phyloP scores from a whole-genome alignment of 23 tunicate genomes.

The Pegea sp. region DNA sequence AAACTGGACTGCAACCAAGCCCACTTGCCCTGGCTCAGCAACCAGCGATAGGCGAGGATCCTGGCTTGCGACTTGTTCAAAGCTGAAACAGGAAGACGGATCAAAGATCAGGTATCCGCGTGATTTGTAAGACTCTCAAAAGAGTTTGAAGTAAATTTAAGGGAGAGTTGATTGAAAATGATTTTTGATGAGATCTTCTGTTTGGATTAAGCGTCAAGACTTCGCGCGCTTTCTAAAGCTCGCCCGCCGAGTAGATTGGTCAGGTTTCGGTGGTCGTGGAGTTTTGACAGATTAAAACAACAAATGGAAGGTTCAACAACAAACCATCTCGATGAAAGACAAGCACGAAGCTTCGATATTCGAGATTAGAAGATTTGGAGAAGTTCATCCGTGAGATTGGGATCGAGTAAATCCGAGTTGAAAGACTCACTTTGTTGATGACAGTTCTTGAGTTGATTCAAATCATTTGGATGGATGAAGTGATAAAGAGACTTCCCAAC shows the following conservation, averaged over 20 bases:
- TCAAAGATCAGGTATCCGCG: too few relatives aligned
- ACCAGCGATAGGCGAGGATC: constrained; percentile 56
- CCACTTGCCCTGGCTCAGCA: constrained; percentile 23
- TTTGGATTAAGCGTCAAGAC: too few relatives aligned
- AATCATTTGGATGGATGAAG: constrained; percentile 35
- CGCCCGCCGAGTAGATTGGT: too few relatives aligned
- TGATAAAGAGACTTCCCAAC: constrained; percentile 34
- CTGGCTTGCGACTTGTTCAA: constrained; percentile 31
- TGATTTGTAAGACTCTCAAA: too few relatives aligned
- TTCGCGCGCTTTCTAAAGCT: too few relatives aligned
- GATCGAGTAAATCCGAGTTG: not conserved
- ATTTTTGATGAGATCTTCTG: too few relatives aligned
- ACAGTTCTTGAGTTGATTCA: constrained; percentile 19
- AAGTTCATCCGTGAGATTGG: not conserved
- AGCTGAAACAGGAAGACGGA: constrained; percentile 4
- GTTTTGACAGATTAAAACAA: too few relatives aligned
- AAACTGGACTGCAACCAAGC: constrained; percentile 50
- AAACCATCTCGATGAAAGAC: too few relatives aligned
- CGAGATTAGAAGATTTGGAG: not conserved
- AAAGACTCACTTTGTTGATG: constrained; percentile 34
- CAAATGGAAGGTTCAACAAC: too few relatives aligned
- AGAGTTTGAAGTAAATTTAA: not conserved
- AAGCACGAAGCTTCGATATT: too few relatives aligned
- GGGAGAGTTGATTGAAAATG: too few relatives aligned
- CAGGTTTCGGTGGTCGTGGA: too few relatives aligned